Evolutionary conservation across 2,113 vertebrate genomes (phyloP).

Genomic region (Saguinus midas): DNA sequence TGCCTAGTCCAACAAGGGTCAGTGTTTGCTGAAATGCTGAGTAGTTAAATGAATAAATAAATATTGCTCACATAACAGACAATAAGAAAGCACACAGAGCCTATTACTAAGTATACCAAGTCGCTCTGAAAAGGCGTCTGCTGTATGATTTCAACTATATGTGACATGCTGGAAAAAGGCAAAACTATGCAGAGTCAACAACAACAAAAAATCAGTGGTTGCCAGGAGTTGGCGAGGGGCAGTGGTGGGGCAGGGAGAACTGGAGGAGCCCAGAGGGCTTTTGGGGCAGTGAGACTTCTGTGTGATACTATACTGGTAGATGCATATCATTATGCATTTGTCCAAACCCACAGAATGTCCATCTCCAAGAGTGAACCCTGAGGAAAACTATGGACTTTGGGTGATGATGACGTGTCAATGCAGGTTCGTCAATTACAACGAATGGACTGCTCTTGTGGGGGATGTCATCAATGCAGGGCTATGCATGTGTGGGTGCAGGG

Average conservation of each 20-base stretch:
- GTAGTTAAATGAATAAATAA: background rate
- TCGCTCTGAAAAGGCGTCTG: background rate
- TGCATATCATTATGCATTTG: rapidly evolving
- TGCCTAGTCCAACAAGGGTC: rapidly evolving
- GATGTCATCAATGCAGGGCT: rapidly evolving
- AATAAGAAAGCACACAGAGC: no score
- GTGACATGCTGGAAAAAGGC: background rate
- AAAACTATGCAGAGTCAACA: background rate
- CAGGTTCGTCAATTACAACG: rapidly evolving
- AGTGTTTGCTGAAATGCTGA: background rate
- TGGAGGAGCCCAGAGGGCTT: background rate
- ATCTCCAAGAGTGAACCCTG: background rate
- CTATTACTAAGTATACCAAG: background rate
- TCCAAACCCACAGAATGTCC: rapidly evolving
- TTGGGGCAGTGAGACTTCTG: rapidly evolving
- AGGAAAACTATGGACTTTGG: rapidly evolving
- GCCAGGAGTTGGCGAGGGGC: rapidly evolving
- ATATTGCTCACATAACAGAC: background rate
- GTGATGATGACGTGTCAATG: rapidly evolving
- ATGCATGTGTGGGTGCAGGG: rapidly evolving
- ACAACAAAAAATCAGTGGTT: no score
- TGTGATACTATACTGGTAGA: rapidly evolving
- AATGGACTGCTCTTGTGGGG: rapidly evolving
- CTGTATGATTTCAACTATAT: no score
- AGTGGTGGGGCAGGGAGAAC: background rate